Base-by-base conservation (phyloP, 1,140 invertebrate species). In the Pogonus chalceus region DNA sequence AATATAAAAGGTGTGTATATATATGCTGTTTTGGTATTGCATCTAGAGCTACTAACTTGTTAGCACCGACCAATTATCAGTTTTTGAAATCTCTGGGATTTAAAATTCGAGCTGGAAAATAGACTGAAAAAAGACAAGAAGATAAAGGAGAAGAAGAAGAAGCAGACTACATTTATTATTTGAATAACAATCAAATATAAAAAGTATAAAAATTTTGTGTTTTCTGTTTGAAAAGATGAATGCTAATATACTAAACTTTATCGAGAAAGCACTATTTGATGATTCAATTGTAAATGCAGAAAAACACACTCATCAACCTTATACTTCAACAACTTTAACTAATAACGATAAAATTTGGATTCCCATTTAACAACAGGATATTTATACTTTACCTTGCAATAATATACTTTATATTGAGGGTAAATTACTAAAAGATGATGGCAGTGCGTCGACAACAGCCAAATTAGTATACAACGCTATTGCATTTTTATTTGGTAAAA, bases 341-440 rank as follows among this genome's bases (percentile, higher is more conserved):
- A 35, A 57, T 20, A 57, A 56, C 31, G 61, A 59, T 56, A 54
- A 62, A 56, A 61, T 61, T 52, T 26, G 61, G 10, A 62, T 62
- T 51, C 52, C 57, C 9, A 59, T 62, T 20, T 21, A 58, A 39
- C 53, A 58, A 51, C 52, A 56, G 47, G 61, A 64, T 52, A 50
- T 57, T 2, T 62, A 56, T 48, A 56, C 58, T n/a, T 46, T 61
- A 22, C 60, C 61, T 9, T 47, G 48, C 14, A 56, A 60, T 10
- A 60, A 59, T 52, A 53, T 43, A 24, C 24, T 63, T 37, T 64
- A 61, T 46, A 60, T 65, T n/a, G 62, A 64, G 37, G 62, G 62
- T 21, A 53, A 51, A 56, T 54, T 61, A 49, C 39, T 58, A 24
- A 58, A 60, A 35, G n/a, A 23, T 47, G 23, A 47, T n/a, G 49